Evolutionary conservation across 2,888 invertebrate species (phyloP).

Genomic region (Trichogramma dendrolimi): DNA sequence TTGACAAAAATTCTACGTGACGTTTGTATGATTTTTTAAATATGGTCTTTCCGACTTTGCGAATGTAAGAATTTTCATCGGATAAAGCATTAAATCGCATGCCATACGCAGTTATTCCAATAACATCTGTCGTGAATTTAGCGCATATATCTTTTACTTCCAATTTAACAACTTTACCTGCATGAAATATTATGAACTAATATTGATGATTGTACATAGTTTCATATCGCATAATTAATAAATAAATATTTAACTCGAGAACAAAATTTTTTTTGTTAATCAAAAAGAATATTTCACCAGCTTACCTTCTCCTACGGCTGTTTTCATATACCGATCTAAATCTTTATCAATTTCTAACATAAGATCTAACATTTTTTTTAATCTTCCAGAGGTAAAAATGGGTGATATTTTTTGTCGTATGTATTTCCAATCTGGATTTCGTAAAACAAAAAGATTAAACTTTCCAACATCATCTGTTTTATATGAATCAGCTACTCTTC

Average conservation of each 20-base stretch:
- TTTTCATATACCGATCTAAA: conserved; percentile 32
- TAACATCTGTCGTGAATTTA: conserved; percentile 50
- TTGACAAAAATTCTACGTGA: conserved; percentile 45
- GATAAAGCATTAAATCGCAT: conserved; percentile 52
- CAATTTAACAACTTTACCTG: conserved; percentile 30
- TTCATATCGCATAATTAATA: background rate
- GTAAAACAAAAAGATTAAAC: conserved; percentile 51
- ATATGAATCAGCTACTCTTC: conserved; percentile 44
- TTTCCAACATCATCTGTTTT: conserved; percentile 48
- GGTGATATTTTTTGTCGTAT: conserved; percentile 52
- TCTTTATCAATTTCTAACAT: conserved; percentile 38
- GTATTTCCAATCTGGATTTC: conserved; percentile 43
- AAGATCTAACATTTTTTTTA: conserved; percentile 42
- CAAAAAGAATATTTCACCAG: background rate
- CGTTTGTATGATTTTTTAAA: conserved; percentile 46
- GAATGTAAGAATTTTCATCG: conserved; percentile 51
- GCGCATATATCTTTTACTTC: conserved; percentile 44
- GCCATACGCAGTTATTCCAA: conserved; percentile 54
- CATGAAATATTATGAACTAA: background rate
- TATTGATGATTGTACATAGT: no score
- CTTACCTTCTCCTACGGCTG: conserved; percentile 34
- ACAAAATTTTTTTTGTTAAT: background rate
- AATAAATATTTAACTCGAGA: background rate
- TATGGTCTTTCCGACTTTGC: conserved; percentile 49
- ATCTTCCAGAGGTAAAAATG: conserved; percentile 48